These are phyloP conservation scores for Boloria euphrosyne DNA, from an alignment of 2,888 invertebrate species.

Conservation along the genomic window DNA sequence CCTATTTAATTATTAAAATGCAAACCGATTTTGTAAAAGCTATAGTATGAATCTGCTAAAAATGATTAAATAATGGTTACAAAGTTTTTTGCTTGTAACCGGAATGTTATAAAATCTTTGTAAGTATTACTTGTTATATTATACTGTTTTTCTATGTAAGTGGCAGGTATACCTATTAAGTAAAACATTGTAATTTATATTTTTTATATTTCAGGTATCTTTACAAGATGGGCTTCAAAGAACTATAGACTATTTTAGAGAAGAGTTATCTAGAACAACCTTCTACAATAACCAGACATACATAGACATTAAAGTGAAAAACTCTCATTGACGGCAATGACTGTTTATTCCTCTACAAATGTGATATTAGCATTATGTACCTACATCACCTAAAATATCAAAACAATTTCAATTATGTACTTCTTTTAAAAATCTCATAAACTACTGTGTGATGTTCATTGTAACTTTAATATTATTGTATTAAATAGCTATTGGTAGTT, in stretches of 20 bases:
- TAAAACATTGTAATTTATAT: too few species aligned
- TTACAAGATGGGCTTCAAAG: constrained; percentile 93
- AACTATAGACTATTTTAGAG: constrained; percentile 96
- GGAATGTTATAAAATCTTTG: too few species aligned
- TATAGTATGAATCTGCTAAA: too few species aligned
- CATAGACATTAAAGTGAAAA: constrained; percentile 68
- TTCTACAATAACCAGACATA: constrained; percentile 77
- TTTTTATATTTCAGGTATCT: constrained; percentile 81
- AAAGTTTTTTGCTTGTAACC: too few species aligned
- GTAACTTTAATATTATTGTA: background rate
- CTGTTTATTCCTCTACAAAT: constrained; percentile 51
- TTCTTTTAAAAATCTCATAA: constrained; percentile 18
- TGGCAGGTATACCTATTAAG: too few species aligned
- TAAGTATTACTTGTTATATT: too few species aligned
- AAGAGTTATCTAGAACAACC: constrained; percentile 87
- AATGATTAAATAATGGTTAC: too few species aligned
- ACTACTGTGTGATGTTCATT: constrained; percentile 11
- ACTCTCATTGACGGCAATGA: constrained; percentile 49
- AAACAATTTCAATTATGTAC: constrained; percentile 22
- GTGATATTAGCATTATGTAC: constrained; percentile 65
- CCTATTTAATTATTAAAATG: too few species aligned
- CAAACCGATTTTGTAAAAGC: too few species aligned
- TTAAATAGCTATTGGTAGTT: constrained; percentile 2
- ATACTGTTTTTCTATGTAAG: too few species aligned
- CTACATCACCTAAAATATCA: constrained; percentile 27